A percentile compares a stretch with the other conserved stretches of the same genome.
These are phyloP conservation scores for Ambastaia sidthimunki DNA, from an alignment of 2,797 vertebrate species.

Conservation along the genomic window DNA sequence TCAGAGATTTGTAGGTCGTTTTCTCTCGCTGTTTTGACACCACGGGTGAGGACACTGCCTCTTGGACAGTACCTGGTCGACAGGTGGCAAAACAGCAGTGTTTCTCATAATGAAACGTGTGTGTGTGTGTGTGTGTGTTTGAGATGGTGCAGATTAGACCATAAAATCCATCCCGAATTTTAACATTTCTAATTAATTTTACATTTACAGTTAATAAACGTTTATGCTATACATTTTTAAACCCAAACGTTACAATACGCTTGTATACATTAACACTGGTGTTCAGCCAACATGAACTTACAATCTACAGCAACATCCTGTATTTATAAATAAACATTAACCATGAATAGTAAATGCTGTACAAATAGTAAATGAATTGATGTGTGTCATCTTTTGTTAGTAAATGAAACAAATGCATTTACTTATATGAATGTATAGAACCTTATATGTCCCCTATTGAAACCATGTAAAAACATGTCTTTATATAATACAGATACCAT, in stretches of 20 bases:
- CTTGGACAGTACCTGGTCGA: conserved; percentile 62
- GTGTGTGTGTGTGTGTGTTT: conserved; percentile 38
- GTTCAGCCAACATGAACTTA: background rate
- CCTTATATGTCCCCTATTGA: background rate
- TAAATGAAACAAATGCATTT: background rate
- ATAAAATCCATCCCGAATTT: background rate
- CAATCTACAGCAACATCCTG: background rate
- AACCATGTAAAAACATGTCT: no score
- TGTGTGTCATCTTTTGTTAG: background rate
- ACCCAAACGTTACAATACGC: background rate
- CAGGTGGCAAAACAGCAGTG: conserved; percentile 64
- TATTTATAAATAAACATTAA: no score
- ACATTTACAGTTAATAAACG: background rate
- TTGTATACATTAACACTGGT: background rate
- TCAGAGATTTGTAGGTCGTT: conserved; percentile 47
- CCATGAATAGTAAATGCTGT: background rate
- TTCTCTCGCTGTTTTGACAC: conserved; percentile 64
- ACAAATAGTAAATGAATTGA: background rate
- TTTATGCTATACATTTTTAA: background rate
- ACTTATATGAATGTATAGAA: background rate
- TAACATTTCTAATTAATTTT: background rate
- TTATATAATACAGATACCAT: no score
- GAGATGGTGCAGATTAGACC: background rate
- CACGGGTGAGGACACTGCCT: conserved; percentile 52
- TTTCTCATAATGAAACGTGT: conserved; percentile 45